Base-by-base conservation (phyloP, 2,797 vertebrate species). In the Limosa lapponica region DNA sequence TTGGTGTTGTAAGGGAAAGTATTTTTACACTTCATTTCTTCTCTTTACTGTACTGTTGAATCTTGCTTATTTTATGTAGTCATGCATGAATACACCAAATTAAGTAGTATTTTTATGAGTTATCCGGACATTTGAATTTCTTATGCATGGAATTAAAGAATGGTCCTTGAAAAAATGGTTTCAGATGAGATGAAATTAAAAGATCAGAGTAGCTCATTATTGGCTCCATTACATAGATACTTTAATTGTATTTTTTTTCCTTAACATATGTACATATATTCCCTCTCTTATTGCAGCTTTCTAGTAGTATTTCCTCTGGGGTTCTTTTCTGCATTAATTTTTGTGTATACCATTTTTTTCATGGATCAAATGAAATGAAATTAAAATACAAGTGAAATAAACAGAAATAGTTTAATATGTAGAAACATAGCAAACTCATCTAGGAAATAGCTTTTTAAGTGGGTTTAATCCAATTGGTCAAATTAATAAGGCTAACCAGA, bases 1-100 rank as follows among this genome's bases (percentile, higher is more conserved):
- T 95, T 91, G n/a, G 28, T 85, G 48, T 93, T 82, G 20, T 73
- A 89, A 95, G 52, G 48, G 77, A 87, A 95, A 96, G 67, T 82
- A 66, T 58, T 90, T 89, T 96, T 93, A 52, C 11, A 39, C 22
- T 92, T 94, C n/a, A 87, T 95, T 97, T 91, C 61, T 85, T 95
- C 87, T 85, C 80, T 89, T 86, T 79, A 24, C 34, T 22, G 4
- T 75, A 65, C 34, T 89, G 19, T 65, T 84, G 61, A 81, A 48
- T 93, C 84, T 97, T 90, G 39, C 48, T 96, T 92, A 71, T 65
- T 94, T 93, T 82, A 51, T 65, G 77, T 87, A 74, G 51, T 82
- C 57, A 79, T 62, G 65, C 64, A 91, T 65, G 64, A 90, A 43
- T 74, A 72, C 49, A 64, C 16, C 2, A 0, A 67, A 39, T 57